phyloP scores from a whole-genome alignment of 2,888 invertebrate genomes.

The Coelopa pilipes region DNA sequence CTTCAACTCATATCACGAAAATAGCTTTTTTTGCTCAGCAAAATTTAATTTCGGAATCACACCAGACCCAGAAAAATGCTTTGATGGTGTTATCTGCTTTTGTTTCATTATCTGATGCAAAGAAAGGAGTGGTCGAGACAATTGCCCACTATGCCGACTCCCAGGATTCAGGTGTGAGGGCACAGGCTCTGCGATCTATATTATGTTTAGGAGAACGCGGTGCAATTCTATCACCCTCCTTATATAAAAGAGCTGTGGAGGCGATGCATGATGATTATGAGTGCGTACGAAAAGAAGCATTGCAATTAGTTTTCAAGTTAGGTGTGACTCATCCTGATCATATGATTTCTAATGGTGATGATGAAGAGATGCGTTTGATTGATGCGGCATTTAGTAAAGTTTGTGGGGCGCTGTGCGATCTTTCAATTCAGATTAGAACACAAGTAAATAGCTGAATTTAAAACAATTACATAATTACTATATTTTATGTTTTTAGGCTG shows the following conservation, averaged over 20 bases:
- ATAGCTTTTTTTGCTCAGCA: constrained; percentile 64
- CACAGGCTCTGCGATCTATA: constrained; percentile 88
- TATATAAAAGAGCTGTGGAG: constrained; percentile 74
- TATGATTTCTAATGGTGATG: constrained; percentile 75
- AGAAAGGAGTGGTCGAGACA: constrained; percentile 74
- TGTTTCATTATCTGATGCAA: constrained; percentile 69
- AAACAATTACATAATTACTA: not conserved
- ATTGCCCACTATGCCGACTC: constrained; percentile 88
- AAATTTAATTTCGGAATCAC: constrained; percentile 60
- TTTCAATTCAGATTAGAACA: constrained; percentile 87
- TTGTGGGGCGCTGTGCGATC: constrained; percentile 92
- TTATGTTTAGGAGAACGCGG: constrained; percentile 85
- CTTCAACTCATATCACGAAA: constrained; percentile 59
- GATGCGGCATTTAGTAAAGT: constrained; percentile 97
- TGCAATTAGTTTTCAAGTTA: constrained; percentile 86
- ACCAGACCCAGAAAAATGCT: constrained; percentile 65
- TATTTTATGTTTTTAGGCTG: constrained; percentile 68
- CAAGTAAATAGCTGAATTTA: constrained; percentile 60
- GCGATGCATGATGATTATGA: constrained; percentile 93
- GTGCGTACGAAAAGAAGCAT: constrained; percentile 86
- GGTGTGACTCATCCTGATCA: constrained; percentile 87
- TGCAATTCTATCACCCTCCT: constrained; percentile 76
- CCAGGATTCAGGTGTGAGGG: constrained; percentile 90
- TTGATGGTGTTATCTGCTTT: constrained; percentile 60
- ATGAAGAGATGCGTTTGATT: constrained; percentile 87